Conservation (phyloP, 37 sponge, comb jelly and placozoan species). For the Spongilla lacustris region DNA sequence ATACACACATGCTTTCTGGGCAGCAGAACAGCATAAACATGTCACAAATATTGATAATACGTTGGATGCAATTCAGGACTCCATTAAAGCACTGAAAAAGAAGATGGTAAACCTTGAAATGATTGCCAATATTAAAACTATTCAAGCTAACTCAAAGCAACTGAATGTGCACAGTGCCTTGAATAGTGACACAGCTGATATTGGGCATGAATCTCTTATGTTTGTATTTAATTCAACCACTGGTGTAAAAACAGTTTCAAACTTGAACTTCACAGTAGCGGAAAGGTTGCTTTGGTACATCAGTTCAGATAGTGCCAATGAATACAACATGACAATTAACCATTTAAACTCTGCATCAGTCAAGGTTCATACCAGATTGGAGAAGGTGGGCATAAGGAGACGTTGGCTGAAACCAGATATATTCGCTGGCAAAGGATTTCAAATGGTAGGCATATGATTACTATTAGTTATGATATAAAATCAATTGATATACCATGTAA, state of each 20-base stretch:
- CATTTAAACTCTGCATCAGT: slow-evolving; percentile 9
- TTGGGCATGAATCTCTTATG: neutral
- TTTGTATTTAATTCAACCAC: neutral
- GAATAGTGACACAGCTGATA: neutral
- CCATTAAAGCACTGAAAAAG: neutral
- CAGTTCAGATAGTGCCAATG: neutral
- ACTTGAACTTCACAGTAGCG: neutral
- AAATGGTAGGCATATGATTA: slow-evolving; percentile 4
- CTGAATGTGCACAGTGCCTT: neutral
- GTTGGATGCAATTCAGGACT: neutral
- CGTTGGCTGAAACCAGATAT: slow-evolving; percentile 19
- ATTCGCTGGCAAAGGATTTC: slow-evolving; percentile 2
- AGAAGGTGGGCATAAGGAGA: slow-evolving; percentile 11
- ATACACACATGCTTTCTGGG: neutral
- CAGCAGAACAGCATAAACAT: neutral
- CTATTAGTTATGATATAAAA: neutral
- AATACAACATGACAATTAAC: slow-evolving; percentile 18
- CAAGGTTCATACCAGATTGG: neutral
- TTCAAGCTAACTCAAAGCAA: neutral
- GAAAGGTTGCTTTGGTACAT: slow-evolving; percentile 21
- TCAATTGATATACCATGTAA: neutral
- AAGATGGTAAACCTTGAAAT: neutral
- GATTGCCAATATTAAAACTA: neutral
- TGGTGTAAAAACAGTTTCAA: neutral
- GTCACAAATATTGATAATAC: neutral